phyloP scores from a whole-genome alignment of 2,888 invertebrate genomes.

The Melieria picta region DNA sequence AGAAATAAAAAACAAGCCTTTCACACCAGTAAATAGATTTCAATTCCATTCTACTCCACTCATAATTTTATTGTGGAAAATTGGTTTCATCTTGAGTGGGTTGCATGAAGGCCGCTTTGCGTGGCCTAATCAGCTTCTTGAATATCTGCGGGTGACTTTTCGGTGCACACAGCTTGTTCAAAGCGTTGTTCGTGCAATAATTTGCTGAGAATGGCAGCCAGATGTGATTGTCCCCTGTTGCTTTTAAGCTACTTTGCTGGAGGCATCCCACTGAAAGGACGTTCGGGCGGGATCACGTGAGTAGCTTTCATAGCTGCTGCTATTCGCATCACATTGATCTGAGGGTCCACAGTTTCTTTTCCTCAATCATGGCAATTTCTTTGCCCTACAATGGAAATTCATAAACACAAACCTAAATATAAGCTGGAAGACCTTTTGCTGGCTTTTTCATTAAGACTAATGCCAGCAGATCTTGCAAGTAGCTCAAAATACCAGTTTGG shows the following conservation, averaged over 20 bases:
- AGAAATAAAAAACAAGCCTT: slow-evolving; percentile 3
- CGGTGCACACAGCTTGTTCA: slow-evolving; percentile 64
- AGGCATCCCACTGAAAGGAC: slow-evolving; percentile 71
- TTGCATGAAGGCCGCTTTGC: slow-evolving; percentile 63
- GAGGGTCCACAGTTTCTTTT: slow-evolving; percentile 66
- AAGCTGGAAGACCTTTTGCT: no score
- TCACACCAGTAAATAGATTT: not conserved
- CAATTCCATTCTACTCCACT: not conserved
- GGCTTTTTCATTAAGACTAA: no score
- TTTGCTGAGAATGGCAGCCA: slow-evolving; percentile 75
- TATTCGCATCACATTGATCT: slow-evolving; percentile 67
- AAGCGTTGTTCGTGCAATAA: slow-evolving; percentile 70
- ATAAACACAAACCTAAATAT: not conserved
- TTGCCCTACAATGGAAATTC: slow-evolving; percentile 68
- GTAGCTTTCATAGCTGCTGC: slow-evolving; percentile 53
- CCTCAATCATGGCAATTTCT: slow-evolving; percentile 73
- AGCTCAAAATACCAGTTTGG: no score
- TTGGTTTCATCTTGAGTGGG: slow-evolving; percentile 42
- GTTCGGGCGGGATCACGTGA: slow-evolving; percentile 70
- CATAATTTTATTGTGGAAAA: slow-evolving; percentile 41
- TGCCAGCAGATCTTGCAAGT: no score
- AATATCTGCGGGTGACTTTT: slow-evolving; percentile 73
- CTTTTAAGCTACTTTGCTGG: slow-evolving; percentile 51
- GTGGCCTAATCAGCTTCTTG: slow-evolving; percentile 68
- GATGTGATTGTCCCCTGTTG: slow-evolving; percentile 57